Evolutionary conservation across 2,113 vertebrate genomes (phyloP), one percentile per base, ranked within the genome.

Genomic region (Pangasianodon gigas): DNA sequence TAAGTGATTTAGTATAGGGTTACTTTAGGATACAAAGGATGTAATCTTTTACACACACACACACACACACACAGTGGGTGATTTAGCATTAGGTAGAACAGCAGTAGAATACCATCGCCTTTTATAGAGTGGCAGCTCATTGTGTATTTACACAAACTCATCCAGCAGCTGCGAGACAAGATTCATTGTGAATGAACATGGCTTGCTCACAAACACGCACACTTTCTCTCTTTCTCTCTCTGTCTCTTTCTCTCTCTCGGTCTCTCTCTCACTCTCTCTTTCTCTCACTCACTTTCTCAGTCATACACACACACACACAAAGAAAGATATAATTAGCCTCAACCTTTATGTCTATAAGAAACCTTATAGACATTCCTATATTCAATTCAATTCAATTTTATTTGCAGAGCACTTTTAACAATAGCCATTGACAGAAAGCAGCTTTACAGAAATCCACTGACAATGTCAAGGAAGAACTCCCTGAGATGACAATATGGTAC

Each of bases 91-190:
- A 85, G 89, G 58, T 81, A 87, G 87, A 87, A 85, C 54, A 93
- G 89, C 91, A 92, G 88, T 77, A 91, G 88, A 96, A 96, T 95
- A 93, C 92, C 94, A 94, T 95, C 92, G 93, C 96, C 96, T 95
- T 95, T 95, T 95, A 95, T 96, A 95, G 95, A 93, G 93, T 93
- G 93, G 19, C 67, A 84, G 29, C 86, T 91, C 90, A 85, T 84
- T 79, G 65, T 91, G 51, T 93, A 89, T 93, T 92, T 92, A 91
- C 87, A 92, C 83, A 90, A 88, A 75, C 87, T 81, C 87, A 29
- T 91, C 75, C 93, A 92, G 82, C 93, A 95, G 77, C 62, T 87
- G 71, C 52, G 52, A 84, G 24, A 69, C 48, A 26, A 85, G 54
- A 77, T 87, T 77, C 60, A 87, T 87, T 86, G 37, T 62, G 86